Conservation (phyloP, 2,113 vertebrate genomes). For the Fulmarus glacialis region DNA sequence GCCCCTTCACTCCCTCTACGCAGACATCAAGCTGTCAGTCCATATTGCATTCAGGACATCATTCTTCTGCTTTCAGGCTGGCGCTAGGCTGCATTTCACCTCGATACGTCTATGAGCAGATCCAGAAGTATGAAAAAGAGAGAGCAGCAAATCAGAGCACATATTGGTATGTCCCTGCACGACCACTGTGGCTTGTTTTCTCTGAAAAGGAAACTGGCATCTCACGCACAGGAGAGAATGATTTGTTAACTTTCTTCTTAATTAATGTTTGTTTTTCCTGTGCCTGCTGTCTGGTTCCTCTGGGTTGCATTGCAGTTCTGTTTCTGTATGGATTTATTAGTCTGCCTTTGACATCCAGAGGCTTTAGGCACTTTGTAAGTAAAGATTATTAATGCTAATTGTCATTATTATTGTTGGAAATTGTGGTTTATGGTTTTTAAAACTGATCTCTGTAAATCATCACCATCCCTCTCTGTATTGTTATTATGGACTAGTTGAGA, state of each 20-base stretch:
- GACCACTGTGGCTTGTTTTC: neutral
- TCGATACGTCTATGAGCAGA: slow-evolving; percentile 81
- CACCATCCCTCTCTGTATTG: neutral
- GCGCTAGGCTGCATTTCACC: slow-evolving; percentile 83
- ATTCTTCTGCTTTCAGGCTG: slow-evolving; percentile 74
- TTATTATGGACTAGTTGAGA: neutral
- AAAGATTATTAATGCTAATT: neutral
- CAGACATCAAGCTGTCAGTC: neutral
- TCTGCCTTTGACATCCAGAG: neutral
- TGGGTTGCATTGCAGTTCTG: neutral
- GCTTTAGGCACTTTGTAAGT: neutral
- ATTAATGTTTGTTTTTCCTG: neutral
- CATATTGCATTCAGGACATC: neutral
- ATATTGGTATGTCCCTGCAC: slow-evolving; percentile 76
- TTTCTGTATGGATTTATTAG: neutral
- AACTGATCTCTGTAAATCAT: neutral
- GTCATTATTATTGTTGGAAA: neutral
- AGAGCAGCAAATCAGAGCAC: slow-evolving; percentile 83
- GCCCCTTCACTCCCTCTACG: neutral
- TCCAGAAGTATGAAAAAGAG: slow-evolving; percentile 79
- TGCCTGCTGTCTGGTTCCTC: neutral
- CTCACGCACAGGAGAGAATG: neutral
- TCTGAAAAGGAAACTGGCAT: neutral
- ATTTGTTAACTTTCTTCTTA: neutral
- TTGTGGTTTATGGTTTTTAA: neutral